Evolutionary conservation across 2,888 invertebrate species (phyloP).

Genomic region (Habrosyne pyritoides): DNA sequence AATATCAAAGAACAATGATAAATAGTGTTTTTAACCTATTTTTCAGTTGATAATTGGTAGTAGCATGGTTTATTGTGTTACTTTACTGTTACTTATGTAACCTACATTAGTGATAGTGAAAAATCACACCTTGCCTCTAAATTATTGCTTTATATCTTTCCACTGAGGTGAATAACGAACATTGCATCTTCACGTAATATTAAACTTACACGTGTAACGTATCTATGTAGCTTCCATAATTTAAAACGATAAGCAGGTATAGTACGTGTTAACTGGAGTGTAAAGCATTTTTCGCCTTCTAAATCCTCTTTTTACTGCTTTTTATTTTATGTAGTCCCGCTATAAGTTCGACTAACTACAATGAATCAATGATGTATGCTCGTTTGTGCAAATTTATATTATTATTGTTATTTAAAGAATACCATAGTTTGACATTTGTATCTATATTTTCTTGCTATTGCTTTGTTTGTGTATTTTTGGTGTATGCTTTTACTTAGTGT

Average conservation of each 20-base stretch:
- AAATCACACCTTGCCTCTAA: not conserved
- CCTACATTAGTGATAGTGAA: not conserved
- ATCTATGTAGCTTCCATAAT: not conserved
- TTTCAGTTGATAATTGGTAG: not conserved
- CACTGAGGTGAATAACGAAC: not conserved
- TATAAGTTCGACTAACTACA: no score
- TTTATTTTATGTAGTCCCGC: slow-evolving; percentile 17
- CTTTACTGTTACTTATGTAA: no score
- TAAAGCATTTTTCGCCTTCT: slow-evolving; percentile 1
- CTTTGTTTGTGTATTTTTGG: no score
- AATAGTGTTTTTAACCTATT: no score
- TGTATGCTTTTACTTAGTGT: no score
- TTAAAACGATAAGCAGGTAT: not conserved
- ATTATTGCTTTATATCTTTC: not conserved
- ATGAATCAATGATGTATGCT: no score
- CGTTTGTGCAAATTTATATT: no score
- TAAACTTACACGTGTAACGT: not conserved
- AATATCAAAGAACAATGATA: no score
- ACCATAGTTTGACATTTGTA: no score
- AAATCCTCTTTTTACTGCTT: not conserved
- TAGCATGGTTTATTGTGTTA: no score
- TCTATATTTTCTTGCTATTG: no score
- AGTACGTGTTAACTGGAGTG: not conserved
- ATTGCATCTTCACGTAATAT: not conserved
- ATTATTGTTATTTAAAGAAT: no score